These are phyloP conservation scores for Gasteruption jaculator DNA, from an alignment of 2,888 invertebrate species.

Conservation along the genomic window DNA sequence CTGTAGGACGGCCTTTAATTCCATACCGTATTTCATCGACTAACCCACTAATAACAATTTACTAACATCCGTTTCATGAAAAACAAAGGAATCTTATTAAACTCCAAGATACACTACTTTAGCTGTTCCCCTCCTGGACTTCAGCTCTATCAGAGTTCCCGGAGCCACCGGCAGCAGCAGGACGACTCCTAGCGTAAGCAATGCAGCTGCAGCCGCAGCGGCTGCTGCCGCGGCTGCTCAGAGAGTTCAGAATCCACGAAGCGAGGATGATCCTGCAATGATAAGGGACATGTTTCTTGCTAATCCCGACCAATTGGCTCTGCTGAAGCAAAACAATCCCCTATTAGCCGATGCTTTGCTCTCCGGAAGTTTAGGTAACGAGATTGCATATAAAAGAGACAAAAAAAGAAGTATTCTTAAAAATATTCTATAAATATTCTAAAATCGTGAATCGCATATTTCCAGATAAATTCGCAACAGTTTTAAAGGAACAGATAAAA, in stretches of 20 bases:
- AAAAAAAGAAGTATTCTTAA: background rate
- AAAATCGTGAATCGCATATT: no score
- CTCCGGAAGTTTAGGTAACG: constrained; percentile 73
- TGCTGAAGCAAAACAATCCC: constrained; percentile 91
- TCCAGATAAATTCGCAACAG: constrained; percentile 72
- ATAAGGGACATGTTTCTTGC: constrained; percentile 83
- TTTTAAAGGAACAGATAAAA: constrained; percentile 77
- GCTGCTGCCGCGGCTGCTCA: constrained; percentile 27
- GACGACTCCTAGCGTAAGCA: constrained; percentile 5
- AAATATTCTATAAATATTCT: background rate
- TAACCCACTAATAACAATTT: no score
- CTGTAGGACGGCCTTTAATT: no score
- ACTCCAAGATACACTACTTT: constrained; percentile 30
- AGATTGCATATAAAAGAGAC: background rate
- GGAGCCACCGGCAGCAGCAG: constrained; percentile 44
- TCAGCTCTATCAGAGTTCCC: constrained; percentile 82
- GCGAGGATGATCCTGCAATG: constrained; percentile 77
- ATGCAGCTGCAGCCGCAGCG: constrained; percentile 11
- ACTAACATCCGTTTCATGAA: no score
- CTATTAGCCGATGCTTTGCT: constrained; percentile 85
- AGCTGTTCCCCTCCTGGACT: constrained; percentile 68
- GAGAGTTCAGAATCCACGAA: constrained; percentile 44
- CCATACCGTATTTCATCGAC: no score
- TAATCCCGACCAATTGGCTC: constrained; percentile 85
- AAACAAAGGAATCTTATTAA: constrained; percentile 15